Evolutionary conservation across 2,797 vertebrate species (phyloP).

Genomic region (Mormyrus proboscirostris): DNA sequence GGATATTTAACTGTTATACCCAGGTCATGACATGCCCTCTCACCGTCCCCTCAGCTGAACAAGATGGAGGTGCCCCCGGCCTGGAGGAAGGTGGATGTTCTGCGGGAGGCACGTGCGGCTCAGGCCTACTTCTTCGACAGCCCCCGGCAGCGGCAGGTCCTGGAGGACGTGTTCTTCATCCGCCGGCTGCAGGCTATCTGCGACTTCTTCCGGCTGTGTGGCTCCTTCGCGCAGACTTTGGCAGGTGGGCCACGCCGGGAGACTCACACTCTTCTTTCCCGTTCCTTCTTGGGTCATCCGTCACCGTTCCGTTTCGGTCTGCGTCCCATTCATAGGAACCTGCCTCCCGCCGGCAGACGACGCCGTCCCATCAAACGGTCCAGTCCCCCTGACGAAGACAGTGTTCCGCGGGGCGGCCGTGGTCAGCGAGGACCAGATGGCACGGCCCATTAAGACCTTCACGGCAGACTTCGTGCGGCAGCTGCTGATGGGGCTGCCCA

Average conservation of each 20-base stretch:
- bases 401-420: conserved; percentile 76
- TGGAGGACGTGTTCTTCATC: conserved; percentile 94
- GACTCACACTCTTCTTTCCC: not conserved
- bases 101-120: conserved; percentile 81
- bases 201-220: conserved; percentile 90
- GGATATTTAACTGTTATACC: not conserved
- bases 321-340: conserved; percentile 43
- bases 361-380: conserved; percentile 76
- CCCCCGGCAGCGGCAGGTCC: conserved; percentile 73
- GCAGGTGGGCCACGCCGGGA: conserved; percentile 69
- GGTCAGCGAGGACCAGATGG: conserved; percentile 94
- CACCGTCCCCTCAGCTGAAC: conserved; percentile 58
- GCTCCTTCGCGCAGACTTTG: conserved; percentile 85
- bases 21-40: not conserved
- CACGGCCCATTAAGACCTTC: conserved; percentile 89
- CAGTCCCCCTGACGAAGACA: conserved; percentile 76
- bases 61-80: conserved; percentile 85
- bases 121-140: conserved; percentile 88
- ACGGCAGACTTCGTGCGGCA: conserved; percentile 93
- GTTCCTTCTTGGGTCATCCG: too few relatives aligned
- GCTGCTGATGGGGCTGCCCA: conserved; percentile 90
- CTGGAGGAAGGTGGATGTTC: conserved; percentile 91
- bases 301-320: not conserved
- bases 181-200: conserved; percentile 91
- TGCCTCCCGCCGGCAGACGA: conserved; percentile 63